A percentile compares a stretch with the other conserved stretches of the same genome.
phyloP scores from a whole-genome alignment of 1,140 invertebrate species.

The Drosophila subpulchrella region DNA sequence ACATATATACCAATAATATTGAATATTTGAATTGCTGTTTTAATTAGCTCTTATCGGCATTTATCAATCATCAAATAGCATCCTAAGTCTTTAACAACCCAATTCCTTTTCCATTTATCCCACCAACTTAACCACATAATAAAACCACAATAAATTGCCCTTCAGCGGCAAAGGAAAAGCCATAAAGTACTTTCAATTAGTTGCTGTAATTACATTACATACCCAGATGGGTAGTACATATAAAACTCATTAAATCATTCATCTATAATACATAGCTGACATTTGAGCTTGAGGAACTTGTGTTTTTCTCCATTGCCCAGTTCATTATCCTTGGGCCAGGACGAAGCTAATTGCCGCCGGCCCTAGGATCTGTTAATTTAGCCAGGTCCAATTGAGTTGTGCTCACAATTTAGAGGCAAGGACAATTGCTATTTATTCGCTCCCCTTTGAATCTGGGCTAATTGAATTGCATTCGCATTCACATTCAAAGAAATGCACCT shows the following conservation, averaged over 20 bases:
- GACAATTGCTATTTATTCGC: conserved; percentile 70
- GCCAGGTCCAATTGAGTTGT: conserved; percentile 21
- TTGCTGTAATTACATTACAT: conserved; percentile 19
- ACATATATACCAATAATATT: neutral
- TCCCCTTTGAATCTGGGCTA: conserved; percentile 67
- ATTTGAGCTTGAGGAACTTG: neutral
- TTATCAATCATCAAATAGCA: no score
- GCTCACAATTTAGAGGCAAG: conserved; percentile 51
- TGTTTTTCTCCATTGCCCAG: conserved; percentile 1
- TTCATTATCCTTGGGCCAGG: conserved; percentile 32
- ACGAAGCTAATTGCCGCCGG: conserved; percentile 24
- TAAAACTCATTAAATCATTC: conserved; percentile 25
- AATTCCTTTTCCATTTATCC: neutral
- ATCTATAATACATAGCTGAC: conserved; percentile 4
- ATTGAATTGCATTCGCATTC: conserved; percentile 75
- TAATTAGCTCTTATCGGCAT: no score
- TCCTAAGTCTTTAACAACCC: no score
- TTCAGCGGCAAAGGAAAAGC: conserved; percentile 1
- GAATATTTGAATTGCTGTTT: no score
- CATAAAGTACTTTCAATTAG: conserved; percentile 43
- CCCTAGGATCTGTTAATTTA: conserved; percentile 55
- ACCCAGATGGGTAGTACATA: neutral
- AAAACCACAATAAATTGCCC: conserved; percentile 5
- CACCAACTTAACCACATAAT: neutral
- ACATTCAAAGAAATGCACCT: conserved; percentile 65